These are phyloP conservation scores for Siderastrea radians DNA, from an alignment of 92 coral and sea anemone genomes.

Conservation along the genomic window DNA sequence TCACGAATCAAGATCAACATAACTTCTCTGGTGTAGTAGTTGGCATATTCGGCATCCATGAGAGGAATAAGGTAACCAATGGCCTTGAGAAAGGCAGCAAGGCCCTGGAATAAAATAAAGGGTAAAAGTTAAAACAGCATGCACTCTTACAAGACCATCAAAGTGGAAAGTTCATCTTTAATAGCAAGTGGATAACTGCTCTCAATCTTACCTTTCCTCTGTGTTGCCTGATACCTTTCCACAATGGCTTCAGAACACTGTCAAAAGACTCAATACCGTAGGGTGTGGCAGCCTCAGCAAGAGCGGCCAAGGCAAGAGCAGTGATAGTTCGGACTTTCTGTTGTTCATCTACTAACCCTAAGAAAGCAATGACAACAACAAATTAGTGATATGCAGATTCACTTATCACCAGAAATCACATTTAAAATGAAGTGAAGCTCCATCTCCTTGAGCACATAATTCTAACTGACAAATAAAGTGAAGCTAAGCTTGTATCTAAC, in stretches of 20 bases:
- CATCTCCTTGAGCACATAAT: too few relatives aligned
- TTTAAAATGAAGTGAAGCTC: too few relatives aligned
- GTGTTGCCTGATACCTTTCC: conserved; percentile 99
- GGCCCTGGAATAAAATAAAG: conserved; percentile 73
- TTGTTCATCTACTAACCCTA: conserved; percentile 99
- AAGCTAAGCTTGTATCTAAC: too few relatives aligned
- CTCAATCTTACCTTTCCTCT: conserved; percentile 93
- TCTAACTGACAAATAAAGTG: too few relatives aligned
- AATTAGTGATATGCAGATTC: neutral
- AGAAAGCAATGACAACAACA: neutral
- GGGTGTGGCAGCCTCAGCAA: conserved; percentile 99
- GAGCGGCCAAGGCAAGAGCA: conserved; percentile 99
- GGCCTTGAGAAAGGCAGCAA: conserved; percentile 99
- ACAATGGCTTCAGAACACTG: conserved; percentile 97
- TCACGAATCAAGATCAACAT: conserved; percentile 99
- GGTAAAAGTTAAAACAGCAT: neutral
- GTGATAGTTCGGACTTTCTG: conserved; percentile 99
- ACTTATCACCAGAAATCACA: neutral
- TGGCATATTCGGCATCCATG: conserved; percentile 99
- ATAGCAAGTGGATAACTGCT: neutral
- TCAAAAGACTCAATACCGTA: conserved; percentile 99
- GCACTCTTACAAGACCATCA: neutral
- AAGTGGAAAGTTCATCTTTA: neutral
- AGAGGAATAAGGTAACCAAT: conserved; percentile 98
- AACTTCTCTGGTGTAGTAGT: conserved; percentile 99